Evolutionary conservation across 2,888 invertebrate genomes (phyloP), one percentile per base, ranked within the genome.

Genomic region (Oasisia sp.): DNA sequence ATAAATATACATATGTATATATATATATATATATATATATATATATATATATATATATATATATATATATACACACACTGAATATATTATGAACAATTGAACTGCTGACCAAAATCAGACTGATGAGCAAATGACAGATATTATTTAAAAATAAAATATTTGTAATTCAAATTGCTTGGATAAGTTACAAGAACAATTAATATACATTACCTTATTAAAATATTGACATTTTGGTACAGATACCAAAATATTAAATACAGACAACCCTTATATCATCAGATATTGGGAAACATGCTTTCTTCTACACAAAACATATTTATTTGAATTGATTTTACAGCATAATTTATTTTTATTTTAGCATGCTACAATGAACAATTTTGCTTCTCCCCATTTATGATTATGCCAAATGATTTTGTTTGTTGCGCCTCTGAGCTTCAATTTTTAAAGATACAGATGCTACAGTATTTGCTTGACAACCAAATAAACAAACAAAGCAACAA

Each of bases 21-120:
- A n/a, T n/a, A n/a, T n/a, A n/a, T n/a, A n/a, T n/a, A n/a, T 50
- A n/a, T 56, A 56, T 91, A 32, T 32, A 58, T 38, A 91, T 32
- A 32, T 32, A 7, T 58, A 27, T 38, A 38, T 38, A 38, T 38
- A 38, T 38, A 38, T 38, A 38, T 38, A 92, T 89, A 27, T 27
- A 58, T 50, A n/a, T 91, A 56, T 91, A 32, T 32, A 58, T 38
- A 91, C 11, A 32, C 11, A n/a, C n/a, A 27, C 27, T 32, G 32
- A 90, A 92, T 38, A 92, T 58, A 19, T 74, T 19, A 32, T 89
- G 27, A n/a, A 90, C n/a, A 58, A 1, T 9, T 50, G 50, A 9
- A 45, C 45, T 11, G 11, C 11, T 45, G 45, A 45, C 45, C 11
- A 58, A 74, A 74, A 74, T 74, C n/a, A 27, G 27, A 74, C 27